A percentile compares a stretch with the other conserved stretches of the same genome.
Conservation (phyloP, 1,140 invertebrate species). For the Thereuonema tuberculata region DNA sequence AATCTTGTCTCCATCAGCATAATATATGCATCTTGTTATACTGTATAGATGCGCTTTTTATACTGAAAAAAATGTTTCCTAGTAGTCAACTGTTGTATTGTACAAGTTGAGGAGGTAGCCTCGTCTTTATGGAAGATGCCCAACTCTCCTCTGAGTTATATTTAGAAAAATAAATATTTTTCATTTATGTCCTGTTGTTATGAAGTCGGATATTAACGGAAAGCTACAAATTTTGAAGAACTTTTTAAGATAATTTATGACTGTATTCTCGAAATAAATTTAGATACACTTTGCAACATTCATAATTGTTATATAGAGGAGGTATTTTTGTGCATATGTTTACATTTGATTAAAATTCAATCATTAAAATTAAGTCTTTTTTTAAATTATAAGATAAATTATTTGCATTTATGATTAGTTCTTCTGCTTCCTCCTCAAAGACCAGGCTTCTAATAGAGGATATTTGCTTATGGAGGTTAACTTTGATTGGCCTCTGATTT, state of each 20-base stretch:
- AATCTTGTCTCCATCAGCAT: neutral
- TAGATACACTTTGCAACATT: no score
- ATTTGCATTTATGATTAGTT: no score
- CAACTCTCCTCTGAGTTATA: neutral
- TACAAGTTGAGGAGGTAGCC: neutral
- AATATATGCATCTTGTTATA: constrained; percentile 4
- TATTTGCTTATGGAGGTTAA: no score
- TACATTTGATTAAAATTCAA: no score
- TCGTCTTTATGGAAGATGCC: neutral
- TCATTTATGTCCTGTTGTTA: neutral
- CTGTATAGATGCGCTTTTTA: constrained; percentile 4
- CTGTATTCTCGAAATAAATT: neutral
- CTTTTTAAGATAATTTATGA: neutral
- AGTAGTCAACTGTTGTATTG: neutral
- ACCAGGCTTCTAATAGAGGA: no score
- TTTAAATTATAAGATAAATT: no score
- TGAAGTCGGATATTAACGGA: neutral
- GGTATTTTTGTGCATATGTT: no score
- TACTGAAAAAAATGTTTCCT: neutral
- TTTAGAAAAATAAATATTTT: neutral
- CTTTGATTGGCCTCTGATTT: no score
- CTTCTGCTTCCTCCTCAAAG: no score
- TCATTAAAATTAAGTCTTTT: no score
- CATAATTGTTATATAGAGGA: no score
- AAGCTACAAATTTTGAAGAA: neutral